These are phyloP conservation scores for Equus przewalskii DNA, from an alignment of 2,113 vertebrate genomes.

Conservation along the genomic window DNA sequence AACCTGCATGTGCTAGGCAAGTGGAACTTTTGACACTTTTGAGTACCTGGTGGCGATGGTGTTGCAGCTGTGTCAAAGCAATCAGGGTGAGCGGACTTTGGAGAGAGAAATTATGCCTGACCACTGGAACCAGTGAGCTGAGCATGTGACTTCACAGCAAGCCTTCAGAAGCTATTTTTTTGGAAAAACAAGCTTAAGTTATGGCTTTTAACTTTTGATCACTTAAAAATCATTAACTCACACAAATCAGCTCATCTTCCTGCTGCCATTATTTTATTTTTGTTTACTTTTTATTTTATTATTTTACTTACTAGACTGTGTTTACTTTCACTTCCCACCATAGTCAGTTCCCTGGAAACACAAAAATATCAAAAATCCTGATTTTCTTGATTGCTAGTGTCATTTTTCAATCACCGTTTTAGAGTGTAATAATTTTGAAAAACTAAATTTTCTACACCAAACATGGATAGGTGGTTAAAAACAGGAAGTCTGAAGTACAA, in stretches of 20 bases:
- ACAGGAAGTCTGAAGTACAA: neutral
- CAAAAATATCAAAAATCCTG: neutral
- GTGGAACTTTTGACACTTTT: neutral
- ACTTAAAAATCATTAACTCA: conserved; percentile 49
- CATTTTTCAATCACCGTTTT: conserved; percentile 1
- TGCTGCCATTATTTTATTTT: neutral
- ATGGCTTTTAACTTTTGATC: conserved; percentile 15
- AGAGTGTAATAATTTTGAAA: neutral
- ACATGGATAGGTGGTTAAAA: neutral
- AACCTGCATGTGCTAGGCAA: neutral
- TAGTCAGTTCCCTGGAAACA: neutral
- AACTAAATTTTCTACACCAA: neutral
- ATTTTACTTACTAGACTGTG: neutral
- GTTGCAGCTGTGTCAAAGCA: neutral
- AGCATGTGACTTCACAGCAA: neutral
- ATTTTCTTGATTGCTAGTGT: neutral
- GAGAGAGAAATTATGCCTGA: neutral
- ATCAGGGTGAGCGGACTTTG: neutral
- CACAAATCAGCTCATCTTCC: neutral
- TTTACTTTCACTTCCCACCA: neutral
- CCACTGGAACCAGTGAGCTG: neutral
- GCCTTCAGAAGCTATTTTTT: neutral
- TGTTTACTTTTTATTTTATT: neutral
- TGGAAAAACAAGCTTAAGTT: neutral
- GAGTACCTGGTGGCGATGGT: neutral